Evolutionary conservation across 1,140 invertebrate genomes (phyloP).

Genomic region (Caenorhabditis elegans): DNA sequence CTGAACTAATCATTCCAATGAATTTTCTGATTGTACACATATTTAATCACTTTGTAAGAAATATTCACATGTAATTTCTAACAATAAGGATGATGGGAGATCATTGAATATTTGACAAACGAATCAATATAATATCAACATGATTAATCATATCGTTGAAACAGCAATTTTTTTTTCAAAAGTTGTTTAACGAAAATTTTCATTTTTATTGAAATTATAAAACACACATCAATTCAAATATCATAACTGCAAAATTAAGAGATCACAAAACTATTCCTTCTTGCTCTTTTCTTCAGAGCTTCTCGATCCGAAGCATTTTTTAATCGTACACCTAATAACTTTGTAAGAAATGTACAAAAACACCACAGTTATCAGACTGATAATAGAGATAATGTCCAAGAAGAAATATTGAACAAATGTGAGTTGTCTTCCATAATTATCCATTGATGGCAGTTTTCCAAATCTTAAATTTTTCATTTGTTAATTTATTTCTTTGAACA

Average conservation of each 20-base stretch:
- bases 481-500: not conserved
- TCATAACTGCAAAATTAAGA: not conserved
- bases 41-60: too few relatives aligned
- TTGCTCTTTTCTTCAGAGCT: not conserved
- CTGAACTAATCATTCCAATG: too few relatives aligned
- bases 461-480: not conserved
- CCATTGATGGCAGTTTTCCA: not conserved
- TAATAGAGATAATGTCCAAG: not conserved
- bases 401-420: not conserved
- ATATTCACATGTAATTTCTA: too few relatives aligned
- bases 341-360: not conserved
- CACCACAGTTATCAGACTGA: not conserved
- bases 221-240: too few relatives aligned
- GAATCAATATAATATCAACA: too few relatives aligned
- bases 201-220: too few relatives aligned
- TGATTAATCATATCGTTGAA: too few relatives aligned
- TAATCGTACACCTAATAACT: not conserved
- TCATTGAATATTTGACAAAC: too few relatives aligned
- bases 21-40: too few relatives aligned
- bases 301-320: not conserved
- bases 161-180: too few relatives aligned
- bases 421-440: not conserved
- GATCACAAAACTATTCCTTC: constrained; percentile 10
- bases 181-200: too few relatives aligned
- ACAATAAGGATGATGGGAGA: too few relatives aligned